Conservation (phyloP, 2,113 vertebrate species). For the Papio anubis region DNA sequence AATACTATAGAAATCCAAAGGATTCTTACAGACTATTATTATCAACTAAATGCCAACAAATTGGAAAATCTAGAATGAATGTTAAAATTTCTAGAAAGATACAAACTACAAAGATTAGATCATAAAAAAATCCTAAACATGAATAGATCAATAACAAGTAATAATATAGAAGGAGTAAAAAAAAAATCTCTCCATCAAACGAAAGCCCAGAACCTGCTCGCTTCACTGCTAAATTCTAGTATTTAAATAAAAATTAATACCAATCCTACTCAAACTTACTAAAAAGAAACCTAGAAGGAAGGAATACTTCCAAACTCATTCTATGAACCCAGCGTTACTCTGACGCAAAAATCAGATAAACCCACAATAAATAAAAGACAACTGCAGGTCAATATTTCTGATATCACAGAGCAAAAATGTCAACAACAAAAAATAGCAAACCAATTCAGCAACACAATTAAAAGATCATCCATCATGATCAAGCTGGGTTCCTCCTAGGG, state of each 20-base stretch:
- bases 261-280: neutral
- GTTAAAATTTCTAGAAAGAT: neutral
- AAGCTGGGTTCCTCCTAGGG: neutral
- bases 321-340: neutral
- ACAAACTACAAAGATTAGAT: neutral
- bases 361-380: neutral
- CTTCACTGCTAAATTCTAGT: neutral
- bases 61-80: neutral
- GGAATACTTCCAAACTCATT: neutral
- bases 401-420: neutral
- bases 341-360: neutral
- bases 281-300: neutral
- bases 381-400: neutral
- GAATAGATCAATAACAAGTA: neutral
- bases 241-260: neutral
- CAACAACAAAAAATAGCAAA: neutral
- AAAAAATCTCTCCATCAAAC: neutral
- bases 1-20: neutral
- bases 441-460: neutral
- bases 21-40: neutral
- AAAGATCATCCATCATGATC: neutral
- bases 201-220: neutral
- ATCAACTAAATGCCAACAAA: neutral
- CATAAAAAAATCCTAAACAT: neutral
- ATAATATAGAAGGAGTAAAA: neutral